Evolutionary conservation across 2,113 vertebrate genomes (phyloP).

Genomic region (Corvus cornix): DNA sequence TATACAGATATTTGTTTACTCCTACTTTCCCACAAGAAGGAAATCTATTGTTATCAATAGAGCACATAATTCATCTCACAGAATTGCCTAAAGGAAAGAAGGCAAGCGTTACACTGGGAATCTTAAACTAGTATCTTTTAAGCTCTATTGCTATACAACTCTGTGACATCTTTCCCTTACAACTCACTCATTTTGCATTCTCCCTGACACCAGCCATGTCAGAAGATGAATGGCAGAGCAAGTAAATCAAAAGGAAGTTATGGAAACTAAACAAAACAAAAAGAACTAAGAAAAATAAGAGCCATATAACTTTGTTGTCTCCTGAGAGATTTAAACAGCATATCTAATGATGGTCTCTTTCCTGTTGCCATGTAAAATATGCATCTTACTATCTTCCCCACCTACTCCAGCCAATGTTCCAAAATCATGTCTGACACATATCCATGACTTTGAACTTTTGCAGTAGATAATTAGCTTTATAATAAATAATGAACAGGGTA

Average conservation of each 20-base stretch:
- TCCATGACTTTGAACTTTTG: not conserved
- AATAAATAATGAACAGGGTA: not conserved
- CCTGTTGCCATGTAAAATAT: not conserved
- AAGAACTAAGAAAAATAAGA: not conserved
- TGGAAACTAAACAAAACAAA: not conserved
- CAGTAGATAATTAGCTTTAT: not conserved
- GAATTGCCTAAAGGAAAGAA: conserved; percentile 7
- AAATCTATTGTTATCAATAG: conserved; percentile 6
- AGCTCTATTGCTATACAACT: not conserved
- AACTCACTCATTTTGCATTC: not conserved
- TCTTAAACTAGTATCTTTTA: conserved; percentile 26
- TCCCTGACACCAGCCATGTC: not conserved
- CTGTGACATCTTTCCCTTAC: not conserved
- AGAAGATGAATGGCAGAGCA: not conserved
- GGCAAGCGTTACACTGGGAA: not conserved
- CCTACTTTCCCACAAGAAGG: not conserved
- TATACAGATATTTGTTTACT: conserved; percentile 5
- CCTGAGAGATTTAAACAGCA: not conserved
- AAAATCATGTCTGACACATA: not conserved
- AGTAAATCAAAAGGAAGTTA: not conserved
- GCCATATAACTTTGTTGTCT: not conserved
- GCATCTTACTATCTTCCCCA: not conserved
- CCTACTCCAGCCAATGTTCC: not conserved
- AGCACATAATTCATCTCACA: not conserved
- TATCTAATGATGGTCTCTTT: not conserved